Evolutionary conservation across 2,797 vertebrate species (phyloP), one percentile per base, ranked within the genome.

Genomic region (Anguilla obscura): DNA sequence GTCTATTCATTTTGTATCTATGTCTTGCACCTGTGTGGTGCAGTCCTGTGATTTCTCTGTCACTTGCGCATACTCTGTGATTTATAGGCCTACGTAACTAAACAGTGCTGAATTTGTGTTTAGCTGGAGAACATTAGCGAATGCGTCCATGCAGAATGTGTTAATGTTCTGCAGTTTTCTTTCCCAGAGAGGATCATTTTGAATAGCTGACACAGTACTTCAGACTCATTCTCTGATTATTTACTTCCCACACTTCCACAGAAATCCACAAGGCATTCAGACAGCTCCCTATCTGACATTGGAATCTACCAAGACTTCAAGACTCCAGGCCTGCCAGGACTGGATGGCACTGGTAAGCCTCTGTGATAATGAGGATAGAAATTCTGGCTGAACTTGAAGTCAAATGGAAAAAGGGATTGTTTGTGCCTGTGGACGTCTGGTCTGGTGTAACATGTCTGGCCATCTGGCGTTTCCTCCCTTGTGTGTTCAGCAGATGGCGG

Each of bases 291-390:
- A 80, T 85, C 90, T 50, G 94, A 96, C 21, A 93, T 97, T 85
- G 98, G 97, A 50, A 96, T 99, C 94, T 99, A 99, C 94, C 96
- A 99, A 94, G 95, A 96, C 90, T 94, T 97, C 58, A 91, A 93
- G 91, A 96, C 90, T 27, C 27, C 90, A 87, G 93, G 87, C 89
- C 66, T 40, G n/a, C 27, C 90, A 87, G 93, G 87, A 89, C 66
- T 40, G 71, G 91, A 94, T 88, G 85, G 93, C 88, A 91, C 71
- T 91, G 95, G 96, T 96, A 88, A 95, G 94, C 89, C 86, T 80
- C 24, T 12, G 45, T 89, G 16, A 24, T 40, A 14, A 14, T 52
- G 21, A 8, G 40, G 16, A 14, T 52, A 12, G 21, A 33, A 0
- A 74, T 36, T 30, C 69, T 36, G 52, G 69, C 69, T 80, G 33